phyloP scores from a whole-genome alignment of 2,888 invertebrate genomes.

The Crocallis elinguaria region DNA sequence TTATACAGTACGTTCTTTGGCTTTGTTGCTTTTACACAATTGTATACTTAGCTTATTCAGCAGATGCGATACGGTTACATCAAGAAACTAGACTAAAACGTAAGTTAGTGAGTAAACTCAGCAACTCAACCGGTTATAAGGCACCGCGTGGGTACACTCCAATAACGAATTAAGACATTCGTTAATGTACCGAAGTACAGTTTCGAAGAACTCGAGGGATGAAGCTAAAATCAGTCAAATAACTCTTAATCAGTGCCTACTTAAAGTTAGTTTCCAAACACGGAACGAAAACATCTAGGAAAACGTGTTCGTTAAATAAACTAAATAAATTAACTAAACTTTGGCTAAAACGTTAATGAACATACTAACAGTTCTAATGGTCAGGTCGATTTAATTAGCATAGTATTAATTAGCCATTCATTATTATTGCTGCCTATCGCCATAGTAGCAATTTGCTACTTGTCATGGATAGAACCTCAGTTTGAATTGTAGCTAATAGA shows the following conservation, averaged over 20 bases:
- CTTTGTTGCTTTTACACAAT: background rate
- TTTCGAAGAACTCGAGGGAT: background rate
- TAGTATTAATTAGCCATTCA: too few relatives aligned
- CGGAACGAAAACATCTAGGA: background rate
- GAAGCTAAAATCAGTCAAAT: background rate
- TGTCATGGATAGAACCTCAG: too few relatives aligned
- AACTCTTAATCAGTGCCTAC: background rate
- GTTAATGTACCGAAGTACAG: slow-evolving; percentile 21
- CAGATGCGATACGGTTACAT: slow-evolving; percentile 14
- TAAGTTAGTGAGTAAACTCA: slow-evolving; percentile 28
- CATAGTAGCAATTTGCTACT: too few relatives aligned
- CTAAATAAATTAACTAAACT: too few relatives aligned
- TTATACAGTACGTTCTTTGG: background rate
- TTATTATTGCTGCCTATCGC: too few relatives aligned
- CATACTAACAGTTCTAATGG: slow-evolving; percentile 8
- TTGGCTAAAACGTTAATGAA: slow-evolving; percentile 10
- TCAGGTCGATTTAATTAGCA: slow-evolving; percentile 4
- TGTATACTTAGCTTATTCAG: slow-evolving; percentile 1
- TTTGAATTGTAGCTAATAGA: too few relatives aligned
- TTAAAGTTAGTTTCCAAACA: slow-evolving; percentile 2
- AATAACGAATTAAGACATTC: slow-evolving; percentile 44
- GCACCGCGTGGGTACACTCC: slow-evolving; percentile 37
- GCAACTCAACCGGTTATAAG: too few relatives aligned
- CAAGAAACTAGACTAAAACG: slow-evolving; percentile 29
- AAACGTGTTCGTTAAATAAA: slow-evolving; percentile 4